Percentiles rank a stretch among this genome's conserved stretches.
Conservation (phyloP, 2,888 invertebrate genomes). For the Orthosia cruda region DNA sequence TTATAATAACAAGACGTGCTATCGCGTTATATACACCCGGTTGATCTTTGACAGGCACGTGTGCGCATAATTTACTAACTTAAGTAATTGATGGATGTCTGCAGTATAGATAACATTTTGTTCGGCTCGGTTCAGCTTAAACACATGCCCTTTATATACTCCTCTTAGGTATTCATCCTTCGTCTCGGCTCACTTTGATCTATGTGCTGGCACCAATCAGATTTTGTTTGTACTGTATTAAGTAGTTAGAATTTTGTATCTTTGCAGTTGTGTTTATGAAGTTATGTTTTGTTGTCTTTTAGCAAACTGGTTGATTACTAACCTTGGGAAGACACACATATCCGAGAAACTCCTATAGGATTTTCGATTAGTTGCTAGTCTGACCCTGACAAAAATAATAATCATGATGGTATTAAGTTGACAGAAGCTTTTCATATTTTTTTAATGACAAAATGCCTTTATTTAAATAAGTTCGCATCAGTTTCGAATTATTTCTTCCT, state of each 20-base stretch:
- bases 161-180: constrained; percentile 54
- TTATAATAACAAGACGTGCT: not conserved
- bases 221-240: constrained; percentile 46
- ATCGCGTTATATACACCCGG: not conserved
- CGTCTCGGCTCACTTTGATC: constrained; percentile 56
- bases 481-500: not conserved
- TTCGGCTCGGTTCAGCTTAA: constrained; percentile 8
- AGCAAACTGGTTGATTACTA: not conserved
- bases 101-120: constrained; percentile 14
- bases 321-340: not conserved
- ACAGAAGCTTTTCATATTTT: not conserved
- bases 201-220: constrained; percentile 45
- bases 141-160: constrained; percentile 23
- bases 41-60: not conserved
- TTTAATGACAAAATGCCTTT: not conserved
- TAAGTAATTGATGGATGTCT: constrained; percentile 28
- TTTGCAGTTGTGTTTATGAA: not conserved
- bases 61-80: constrained; percentile 5
- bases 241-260: not conserved
- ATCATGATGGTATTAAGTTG: not conserved
- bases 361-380: not conserved
- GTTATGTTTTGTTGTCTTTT: not conserved
- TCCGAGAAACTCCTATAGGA: not conserved
- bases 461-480: not conserved
- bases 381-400: not conserved